Base-by-base conservation (phyloP, 2,888 invertebrate species). In the Creontiades dilutus region DNA sequence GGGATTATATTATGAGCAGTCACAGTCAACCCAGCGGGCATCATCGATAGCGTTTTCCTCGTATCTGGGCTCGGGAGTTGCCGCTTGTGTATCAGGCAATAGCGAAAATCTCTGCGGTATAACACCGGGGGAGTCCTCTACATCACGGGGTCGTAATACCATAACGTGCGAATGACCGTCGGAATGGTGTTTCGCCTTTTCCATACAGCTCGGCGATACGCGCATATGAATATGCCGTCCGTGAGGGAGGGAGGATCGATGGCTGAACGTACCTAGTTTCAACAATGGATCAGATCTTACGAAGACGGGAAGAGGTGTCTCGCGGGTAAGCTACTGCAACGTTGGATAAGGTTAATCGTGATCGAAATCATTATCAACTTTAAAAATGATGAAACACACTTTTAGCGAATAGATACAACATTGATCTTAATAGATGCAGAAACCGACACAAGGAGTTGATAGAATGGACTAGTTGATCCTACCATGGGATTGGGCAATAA, bases 1-100 rank as follows among this genome's bases (percentile, higher is more conserved):
- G 86, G 86, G 86, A 86, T 86, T 86, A 86, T 48, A 86, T 86
- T 86, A 86, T 86, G 75, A 86, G 86, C 86, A 86, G 86, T 86
- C 68, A 85, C 85, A 61, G 85, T 61, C 68, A 61, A 68, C 57
- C 55, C 82, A 16, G 47, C 68, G 82, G 52, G 52, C 82, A 52
- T 82, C 55, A 48, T 82, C 47, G 82, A 48, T 48, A 80, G 80
- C 80, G 48, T 46, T 76, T 76, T 76, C 76, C 76, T 46, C 57
- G 57, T 57, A 57, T 57, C 57, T 57, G 57, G 57, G 14, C n/a
- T 37, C 1, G 3, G 16, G 16, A 16, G 52, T 16, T 52, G 52
- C 23, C 23, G 57, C 16, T 23, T 7, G 68, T 68, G 68, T 68
- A 68, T 68, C 68, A 27, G 68, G 68, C 68, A 68, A 68, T 68